Evolutionary conservation across 1,140 invertebrate species (phyloP).

Genomic region (Drosophila serrata): DNA sequence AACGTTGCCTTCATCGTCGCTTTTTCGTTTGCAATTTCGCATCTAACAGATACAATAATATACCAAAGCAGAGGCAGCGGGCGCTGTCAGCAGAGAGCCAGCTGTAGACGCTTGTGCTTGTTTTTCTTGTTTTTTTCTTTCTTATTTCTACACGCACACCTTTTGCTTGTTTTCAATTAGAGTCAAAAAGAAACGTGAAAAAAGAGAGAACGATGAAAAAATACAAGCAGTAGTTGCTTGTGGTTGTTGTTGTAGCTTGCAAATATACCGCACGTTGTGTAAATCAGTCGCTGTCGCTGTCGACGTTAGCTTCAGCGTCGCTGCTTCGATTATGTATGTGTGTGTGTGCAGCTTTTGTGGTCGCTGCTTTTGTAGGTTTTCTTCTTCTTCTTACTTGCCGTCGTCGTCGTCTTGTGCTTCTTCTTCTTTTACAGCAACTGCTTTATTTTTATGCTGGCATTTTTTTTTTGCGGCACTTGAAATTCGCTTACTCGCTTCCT

Average conservation of each 20-base stretch:
- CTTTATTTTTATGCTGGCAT: slow-evolving; percentile 83
- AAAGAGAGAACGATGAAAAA: slow-evolving; percentile 65
- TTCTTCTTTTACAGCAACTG: slow-evolving; percentile 51
- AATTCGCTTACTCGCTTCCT: slow-evolving; percentile 41
- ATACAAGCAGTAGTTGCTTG: slow-evolving; percentile 29
- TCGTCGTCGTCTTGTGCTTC: slow-evolving; percentile 54
- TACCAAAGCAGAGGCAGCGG: slow-evolving; percentile 25
- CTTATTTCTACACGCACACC: slow-evolving; percentile 28
- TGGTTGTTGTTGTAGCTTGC: slow-evolving; percentile 57
- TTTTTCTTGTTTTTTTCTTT: slow-evolving; percentile 69
- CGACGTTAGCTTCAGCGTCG: slow-evolving; percentile 26
- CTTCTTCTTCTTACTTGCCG: slow-evolving; percentile 37
- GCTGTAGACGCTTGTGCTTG: slow-evolving; percentile 69
- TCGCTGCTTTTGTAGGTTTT: slow-evolving; percentile 64
- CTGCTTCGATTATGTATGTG: slow-evolving; percentile 24
- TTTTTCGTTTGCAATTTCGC: slow-evolving; percentile 59
- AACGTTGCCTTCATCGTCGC: slow-evolving; percentile 54
- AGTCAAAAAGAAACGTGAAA: slow-evolving; percentile 59
- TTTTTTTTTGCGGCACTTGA: slow-evolving; percentile 81
- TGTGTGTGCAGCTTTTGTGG: slow-evolving; percentile 56
- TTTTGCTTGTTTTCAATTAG: slow-evolving; percentile 82
- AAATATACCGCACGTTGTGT: slow-evolving; percentile 77
- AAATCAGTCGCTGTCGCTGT: slow-evolving; percentile 61
- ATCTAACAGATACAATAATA: slow-evolving; percentile 63
- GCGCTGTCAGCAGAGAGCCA: slow-evolving; percentile 35